A percentile compares a stretch with the other conserved stretches of the same genome.
Evolutionary conservation across 1,140 invertebrate genomes (phyloP).

Genomic region (Drosophila bocki): DNA sequence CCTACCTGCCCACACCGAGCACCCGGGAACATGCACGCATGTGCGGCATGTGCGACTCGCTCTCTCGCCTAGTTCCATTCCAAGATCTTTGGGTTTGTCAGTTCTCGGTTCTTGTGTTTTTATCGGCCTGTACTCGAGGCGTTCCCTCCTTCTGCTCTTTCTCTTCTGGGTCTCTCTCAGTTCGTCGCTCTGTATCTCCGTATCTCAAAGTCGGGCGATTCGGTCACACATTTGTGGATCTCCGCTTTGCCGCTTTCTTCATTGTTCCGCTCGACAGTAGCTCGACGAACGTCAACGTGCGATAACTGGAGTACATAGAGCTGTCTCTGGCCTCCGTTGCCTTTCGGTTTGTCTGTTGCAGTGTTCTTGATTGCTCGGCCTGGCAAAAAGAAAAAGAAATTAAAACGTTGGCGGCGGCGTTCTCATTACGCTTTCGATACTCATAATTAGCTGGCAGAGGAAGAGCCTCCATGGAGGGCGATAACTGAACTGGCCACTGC

Average conservation of each 20-base stretch:
- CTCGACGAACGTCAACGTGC: slow-evolving; percentile 57
- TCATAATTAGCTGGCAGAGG: slow-evolving; percentile 54
- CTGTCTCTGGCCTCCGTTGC: slow-evolving; percentile 19
- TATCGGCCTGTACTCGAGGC: slow-evolving; percentile 62
- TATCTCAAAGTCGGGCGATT: slow-evolving; percentile 18
- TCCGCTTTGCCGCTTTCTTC: slow-evolving; percentile 71
- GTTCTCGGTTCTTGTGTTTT: slow-evolving; percentile 54
- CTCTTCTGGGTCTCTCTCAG: neutral
- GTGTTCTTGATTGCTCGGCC: slow-evolving; percentile 33
- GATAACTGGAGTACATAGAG: slow-evolving; percentile 72
- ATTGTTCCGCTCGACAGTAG: slow-evolving; percentile 66
- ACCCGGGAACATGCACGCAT: slow-evolving; percentile 50
- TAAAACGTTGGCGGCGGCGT: slow-evolving; percentile 41
- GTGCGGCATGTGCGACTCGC: slow-evolving; percentile 43
- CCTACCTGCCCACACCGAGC: slow-evolving; percentile 33
- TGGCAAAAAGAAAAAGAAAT: slow-evolving; percentile 47
- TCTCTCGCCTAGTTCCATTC: slow-evolving; percentile 29
- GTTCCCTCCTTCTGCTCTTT: slow-evolving; percentile 13
- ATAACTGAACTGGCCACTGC: slow-evolving; percentile 53
- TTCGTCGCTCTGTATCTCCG: slow-evolving; percentile 15
- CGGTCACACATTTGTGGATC: slow-evolving; percentile 64
- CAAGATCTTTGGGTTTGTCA: slow-evolving; percentile 22
- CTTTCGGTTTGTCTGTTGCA: slow-evolving; percentile 16
- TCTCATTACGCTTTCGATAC: slow-evolving; percentile 54
- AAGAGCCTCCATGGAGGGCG: slow-evolving; percentile 44